A percentile compares a stretch with the other conserved stretches of the same genome.
Evolutionary conservation across 2,113 vertebrate genomes (phyloP).

Genomic region (Erythrolamprus reginae): DNA sequence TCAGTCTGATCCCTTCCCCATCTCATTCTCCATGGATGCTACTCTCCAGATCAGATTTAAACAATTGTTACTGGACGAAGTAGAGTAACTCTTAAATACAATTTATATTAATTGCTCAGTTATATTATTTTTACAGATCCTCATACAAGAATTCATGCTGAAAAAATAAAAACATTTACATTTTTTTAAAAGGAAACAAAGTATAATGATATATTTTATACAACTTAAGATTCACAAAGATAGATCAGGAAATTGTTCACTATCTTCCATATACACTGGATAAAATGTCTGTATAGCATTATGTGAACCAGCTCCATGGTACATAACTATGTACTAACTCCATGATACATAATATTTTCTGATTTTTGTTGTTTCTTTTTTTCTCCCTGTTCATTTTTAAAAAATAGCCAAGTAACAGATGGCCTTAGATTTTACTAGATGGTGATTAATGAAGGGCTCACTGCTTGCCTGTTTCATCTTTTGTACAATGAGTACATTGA

Average conservation of each 20-base stretch:
- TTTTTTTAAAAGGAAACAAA: neutral
- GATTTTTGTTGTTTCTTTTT: neutral
- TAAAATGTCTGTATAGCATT: neutral
- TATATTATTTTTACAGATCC: neutral
- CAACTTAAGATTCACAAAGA: neutral
- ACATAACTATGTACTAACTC: neutral
- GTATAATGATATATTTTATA: neutral
- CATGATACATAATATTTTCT: neutral
- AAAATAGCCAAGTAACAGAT: neutral
- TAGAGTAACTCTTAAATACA: neutral
- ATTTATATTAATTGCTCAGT: neutral
- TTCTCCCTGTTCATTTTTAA: neutral
- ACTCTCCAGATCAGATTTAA: neutral
- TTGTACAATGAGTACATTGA: constrained; percentile 34
- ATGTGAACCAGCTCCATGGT: neutral
- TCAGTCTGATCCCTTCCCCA: neutral
- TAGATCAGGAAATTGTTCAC: neutral
- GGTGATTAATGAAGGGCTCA: neutral
- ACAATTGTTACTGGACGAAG: neutral
- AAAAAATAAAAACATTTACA: neutral
- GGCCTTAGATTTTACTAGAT: neutral
- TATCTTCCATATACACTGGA: neutral
- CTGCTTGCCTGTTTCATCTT: constrained; percentile 35
- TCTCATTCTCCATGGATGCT: neutral
- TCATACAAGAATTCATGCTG: neutral